Evolutionary conservation across 2,888 invertebrate genomes (phyloP).

Genomic region (Eupithecia pulchellata): DNA sequence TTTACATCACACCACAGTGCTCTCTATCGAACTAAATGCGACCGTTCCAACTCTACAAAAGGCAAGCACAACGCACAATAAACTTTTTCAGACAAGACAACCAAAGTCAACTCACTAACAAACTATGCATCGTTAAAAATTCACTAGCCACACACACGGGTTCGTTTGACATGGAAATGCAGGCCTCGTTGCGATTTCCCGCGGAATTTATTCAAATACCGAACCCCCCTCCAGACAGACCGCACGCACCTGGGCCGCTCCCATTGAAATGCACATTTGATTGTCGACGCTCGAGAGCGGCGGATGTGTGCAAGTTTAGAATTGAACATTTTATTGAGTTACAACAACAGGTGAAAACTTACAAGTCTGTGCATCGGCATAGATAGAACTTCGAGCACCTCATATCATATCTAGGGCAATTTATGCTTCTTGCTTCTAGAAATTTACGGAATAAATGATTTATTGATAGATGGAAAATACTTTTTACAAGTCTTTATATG

Average conservation of each 20-base stretch:
- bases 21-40: not conserved
- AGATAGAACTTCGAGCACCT: not conserved
- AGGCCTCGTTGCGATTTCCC: constrained; percentile 66
- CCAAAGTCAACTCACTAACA: constrained; percentile 36
- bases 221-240: constrained; percentile 47
- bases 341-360: constrained; percentile 4
- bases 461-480: too few relatives aligned
- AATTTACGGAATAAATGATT: too few relatives aligned
- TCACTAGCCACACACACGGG: constrained; percentile 62
- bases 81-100: constrained; percentile 29
- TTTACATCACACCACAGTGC: not conserved
- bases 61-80: constrained; percentile 23
- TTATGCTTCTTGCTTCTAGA: not conserved
- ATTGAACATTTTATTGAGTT: constrained; percentile 19
- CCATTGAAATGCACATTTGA: constrained; percentile 77
- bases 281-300: constrained; percentile 57
- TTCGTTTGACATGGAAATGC: constrained; percentile 83
- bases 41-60: not conserved
- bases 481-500: not conserved
- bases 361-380: constrained; percentile 1
- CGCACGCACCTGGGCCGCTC: constrained; percentile 59
- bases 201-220: constrained; percentile 71
- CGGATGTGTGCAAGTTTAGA: constrained; percentile 51
- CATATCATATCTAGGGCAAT: not conserved
- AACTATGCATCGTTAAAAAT: constrained; percentile 70